Evolutionary conservation across 2,797 vertebrate genomes (phyloP), one percentile per base, ranked within the genome.

Genomic region (Cynodonichthys magdalenae): DNA sequence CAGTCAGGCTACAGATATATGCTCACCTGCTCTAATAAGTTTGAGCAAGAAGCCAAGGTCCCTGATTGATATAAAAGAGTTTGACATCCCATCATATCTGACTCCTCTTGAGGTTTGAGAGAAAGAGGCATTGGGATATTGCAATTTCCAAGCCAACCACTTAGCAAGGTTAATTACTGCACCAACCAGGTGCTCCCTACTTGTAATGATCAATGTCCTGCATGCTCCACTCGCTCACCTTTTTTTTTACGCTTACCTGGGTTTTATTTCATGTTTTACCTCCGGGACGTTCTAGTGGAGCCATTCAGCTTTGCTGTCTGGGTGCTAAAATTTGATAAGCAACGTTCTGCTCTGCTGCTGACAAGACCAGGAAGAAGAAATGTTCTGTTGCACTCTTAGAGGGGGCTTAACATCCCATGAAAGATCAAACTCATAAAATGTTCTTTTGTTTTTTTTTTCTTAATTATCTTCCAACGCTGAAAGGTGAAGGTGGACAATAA

Each of bases 161-260:
- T 84, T 79, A 71, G 71, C 69, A 75, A 77, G 84, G 89, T 89
- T 92, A 90, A 90, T 90, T 85, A 87, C 85, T 86, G 53, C 72
- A 85, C 83, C 77, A 74, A 74, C 74, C 74, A 73, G 75, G 66
- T 62, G 75, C 66, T 72, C 78, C 74, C 68, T 67, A 51, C 74
- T 75, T 63, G 59, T 75, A 71, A 71, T 83, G 76, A 79, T 77
- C 75, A 68, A 18, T 62, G 69, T 70, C 82, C 72, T 68, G 73
- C 77, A 39, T n/a, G 55, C 62, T 65, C 84, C 77, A 76, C 74
- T 82, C 76, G 28, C 76, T 84, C 75, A 79, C 75, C 73, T 82
- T 69, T 66, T 66, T 79, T 79, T 79, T 82, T 63, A 73, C 71
- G 56, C 72, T 71, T 79, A 81, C 78, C 82, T 80, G 81, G 70